Percentiles rank a stretch among this genome's conserved stretches.
These are phyloP conservation scores for Thalpophila matura DNA, from an alignment of 2,888 invertebrate genomes.

Conservation along the genomic window DNA sequence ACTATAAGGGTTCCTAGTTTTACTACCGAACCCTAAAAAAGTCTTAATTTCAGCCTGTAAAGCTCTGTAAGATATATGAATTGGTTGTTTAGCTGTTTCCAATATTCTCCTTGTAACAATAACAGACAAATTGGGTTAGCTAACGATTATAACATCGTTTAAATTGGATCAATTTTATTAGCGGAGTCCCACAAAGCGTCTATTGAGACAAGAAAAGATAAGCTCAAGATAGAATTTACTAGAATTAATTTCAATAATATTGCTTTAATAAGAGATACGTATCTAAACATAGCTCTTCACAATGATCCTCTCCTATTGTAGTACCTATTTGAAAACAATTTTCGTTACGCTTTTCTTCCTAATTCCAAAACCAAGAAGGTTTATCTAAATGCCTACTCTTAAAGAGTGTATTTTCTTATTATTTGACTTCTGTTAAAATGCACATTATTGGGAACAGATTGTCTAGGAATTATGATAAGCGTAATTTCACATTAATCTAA, in stretches of 20 bases:
- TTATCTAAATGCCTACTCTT: too few relatives aligned
- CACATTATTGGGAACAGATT: too few relatives aligned
- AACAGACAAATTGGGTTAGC: conserved; percentile 30
- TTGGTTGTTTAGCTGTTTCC: conserved; percentile 4
- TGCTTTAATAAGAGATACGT: conserved; percentile 33
- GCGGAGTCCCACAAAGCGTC: conserved; percentile 56
- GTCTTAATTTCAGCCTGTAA: not conserved
- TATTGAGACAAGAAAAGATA: conserved; percentile 60
- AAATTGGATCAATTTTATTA: conserved; percentile 61
- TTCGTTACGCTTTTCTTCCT: not conserved
- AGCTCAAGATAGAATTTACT: conserved; percentile 55
- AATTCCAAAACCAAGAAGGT: too few relatives aligned
- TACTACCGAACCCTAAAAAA: too few relatives aligned
- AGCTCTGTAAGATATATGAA: not conserved
- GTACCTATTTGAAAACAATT: conserved; percentile 1
- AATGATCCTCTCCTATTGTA: not conserved
- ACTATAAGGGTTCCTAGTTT: too few relatives aligned
- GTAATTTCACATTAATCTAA: too few relatives aligned
- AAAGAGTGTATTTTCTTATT: too few relatives aligned
- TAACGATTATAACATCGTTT: conserved; percentile 48
- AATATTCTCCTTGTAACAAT: conserved; percentile 16
- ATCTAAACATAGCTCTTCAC: not conserved
- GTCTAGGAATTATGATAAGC: too few relatives aligned
- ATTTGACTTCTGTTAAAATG: too few relatives aligned
- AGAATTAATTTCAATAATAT: conserved; percentile 65